Percentiles rank a stretch among this genome's conserved stretches.
Evolutionary conservation across 2,888 invertebrate species (phyloP).

Genomic region (Parthenolecanium corni): DNA sequence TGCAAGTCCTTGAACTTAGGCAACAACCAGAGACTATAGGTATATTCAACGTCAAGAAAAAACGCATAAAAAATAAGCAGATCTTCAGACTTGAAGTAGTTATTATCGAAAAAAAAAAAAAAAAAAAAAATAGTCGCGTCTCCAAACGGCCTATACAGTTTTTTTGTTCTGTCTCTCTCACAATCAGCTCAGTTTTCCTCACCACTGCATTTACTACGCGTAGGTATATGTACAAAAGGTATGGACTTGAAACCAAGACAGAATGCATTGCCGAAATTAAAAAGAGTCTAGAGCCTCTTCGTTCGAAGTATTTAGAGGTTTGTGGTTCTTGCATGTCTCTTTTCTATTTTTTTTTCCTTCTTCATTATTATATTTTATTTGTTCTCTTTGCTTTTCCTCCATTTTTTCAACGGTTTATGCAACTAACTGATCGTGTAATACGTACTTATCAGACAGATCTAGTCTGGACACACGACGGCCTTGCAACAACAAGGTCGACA

Average conservation of each 20-base stretch:
- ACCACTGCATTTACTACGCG: background rate
- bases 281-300: background rate
- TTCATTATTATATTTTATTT: no score
- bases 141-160: conserved; percentile 1
- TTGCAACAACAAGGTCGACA: conserved; percentile 23
- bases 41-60: background rate
- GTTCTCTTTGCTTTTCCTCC: no score
- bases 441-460: conserved; percentile 12
- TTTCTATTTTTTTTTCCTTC: no score
- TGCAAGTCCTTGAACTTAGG: conserved; percentile 16
- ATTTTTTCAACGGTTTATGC: background rate
- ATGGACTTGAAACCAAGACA: no score
- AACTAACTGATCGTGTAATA: conserved; percentile 2
- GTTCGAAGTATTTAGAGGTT: background rate
- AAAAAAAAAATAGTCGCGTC: conserved; percentile 10
- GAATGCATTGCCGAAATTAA: conserved; percentile 13
- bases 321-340: background rate
- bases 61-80: background rate
- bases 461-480: conserved; percentile 19
- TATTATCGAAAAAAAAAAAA: conserved; percentile 23
- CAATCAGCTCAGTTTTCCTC: conserved; percentile 10
- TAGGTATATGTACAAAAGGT: background rate
- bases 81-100: conserved; percentile 7
- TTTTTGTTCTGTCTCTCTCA: background rate
- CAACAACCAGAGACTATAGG: background rate